Base-by-base conservation (phyloP, 2,888 invertebrate genomes). In the Endotricha flammealis region DNA sequence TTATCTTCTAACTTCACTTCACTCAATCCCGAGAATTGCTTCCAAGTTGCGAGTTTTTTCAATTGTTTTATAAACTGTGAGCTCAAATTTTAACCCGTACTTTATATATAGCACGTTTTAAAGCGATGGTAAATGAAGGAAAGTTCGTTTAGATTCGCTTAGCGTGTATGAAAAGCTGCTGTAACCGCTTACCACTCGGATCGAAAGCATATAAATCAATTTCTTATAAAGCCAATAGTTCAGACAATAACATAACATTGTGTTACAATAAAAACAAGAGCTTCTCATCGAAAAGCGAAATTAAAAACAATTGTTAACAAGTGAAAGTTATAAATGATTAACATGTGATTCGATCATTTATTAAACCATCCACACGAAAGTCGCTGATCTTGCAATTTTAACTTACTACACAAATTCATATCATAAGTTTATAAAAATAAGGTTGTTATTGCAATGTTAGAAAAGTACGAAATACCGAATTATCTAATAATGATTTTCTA, bases 291-390 rank as follows among this genome's bases (percentile, higher is more conserved):
- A 44, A 49, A 46, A 48, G 43, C 34, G 47, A 50, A 54, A 49
- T 39, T 29, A 29, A 46, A 51, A 54, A 52, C 56, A 48, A 43
- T 46, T 51, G 53, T 56, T 57, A 57, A 59, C 56, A 58, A 66
- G 75, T 59, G 74, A 75, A 75, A 75, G 75, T 56, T 54, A 59
- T 47, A 60, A 64, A 64, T 58, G 54, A 62, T 50, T 44, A 53
- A 62, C 70, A 72, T 67, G 71, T 68, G 67, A 70, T 71, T 48
- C 62, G 60, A 69, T 65, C 72, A 57, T 74, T 74, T 64, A 57
- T 45, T 41, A 49, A 41, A 38, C 38, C 43, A 51, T 48, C 52
- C 48, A 57, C 64, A 59, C 53, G 64, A 67, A 70, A 70, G 61
- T 48, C 41, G 42, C 57, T 49, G 51, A 41, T 50, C 49, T 41